Conservation (phyloP, 1,140 invertebrate genomes). For the Sesamia nonagrioides region DNA sequence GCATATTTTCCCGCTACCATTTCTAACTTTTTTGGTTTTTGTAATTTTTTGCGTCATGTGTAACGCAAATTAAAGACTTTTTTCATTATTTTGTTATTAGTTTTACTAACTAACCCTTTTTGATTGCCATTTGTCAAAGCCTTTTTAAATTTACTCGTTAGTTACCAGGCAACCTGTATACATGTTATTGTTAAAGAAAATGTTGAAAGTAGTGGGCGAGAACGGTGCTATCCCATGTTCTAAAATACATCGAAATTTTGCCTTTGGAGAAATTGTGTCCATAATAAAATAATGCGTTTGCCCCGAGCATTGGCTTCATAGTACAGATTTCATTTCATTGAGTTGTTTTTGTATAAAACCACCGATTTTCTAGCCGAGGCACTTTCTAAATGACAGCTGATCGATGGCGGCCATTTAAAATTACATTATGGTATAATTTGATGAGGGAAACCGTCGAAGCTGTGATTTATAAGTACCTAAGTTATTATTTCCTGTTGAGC, state of each 20-base stretch:
- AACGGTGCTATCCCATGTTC: not conserved
- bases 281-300: constrained; percentile 13
- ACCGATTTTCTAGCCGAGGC: not conserved
- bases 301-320: not conserved
- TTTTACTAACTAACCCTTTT: too few relatives aligned
- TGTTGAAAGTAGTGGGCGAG: not conserved
- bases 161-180: not conserved
- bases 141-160: too few relatives aligned
- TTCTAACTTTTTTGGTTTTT: too few relatives aligned
- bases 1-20: too few relatives aligned
- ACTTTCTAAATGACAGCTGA: constrained; percentile 14
- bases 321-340: constrained; percentile 13
- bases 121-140: too few relatives aligned
- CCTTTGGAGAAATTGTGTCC: not conserved
- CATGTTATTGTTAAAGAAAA: not conserved
- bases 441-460: not conserved
- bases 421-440: constrained; percentile 5
- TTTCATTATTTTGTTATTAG: too few relatives aligned
- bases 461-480: not conserved
- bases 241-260: constrained; percentile 1
- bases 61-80: too few relatives aligned
- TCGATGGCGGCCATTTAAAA: constrained; percentile 18
- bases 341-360: constrained; percentile 25
- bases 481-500: not conserved
- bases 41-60: too few relatives aligned